phyloP scores from a whole-genome alignment of 53 echinoderm and acorn worm species.

The Paelopatides confundens region DNA sequence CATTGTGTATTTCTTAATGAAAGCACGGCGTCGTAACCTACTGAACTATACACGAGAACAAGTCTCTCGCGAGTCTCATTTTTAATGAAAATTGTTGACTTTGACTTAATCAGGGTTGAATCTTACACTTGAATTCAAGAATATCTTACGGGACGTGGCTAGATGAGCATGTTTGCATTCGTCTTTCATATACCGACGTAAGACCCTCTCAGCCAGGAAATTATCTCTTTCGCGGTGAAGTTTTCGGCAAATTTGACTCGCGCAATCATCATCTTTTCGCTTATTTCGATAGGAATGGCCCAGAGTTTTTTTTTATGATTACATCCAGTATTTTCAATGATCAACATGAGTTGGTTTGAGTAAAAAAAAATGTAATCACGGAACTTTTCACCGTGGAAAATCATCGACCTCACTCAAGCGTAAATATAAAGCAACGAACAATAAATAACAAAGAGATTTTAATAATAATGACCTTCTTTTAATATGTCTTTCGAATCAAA shows the following conservation, averaged over 20 bases:
- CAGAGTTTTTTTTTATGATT: background rate
- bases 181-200: slow-evolving; percentile 22
- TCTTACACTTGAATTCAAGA: slow-evolving; percentile 35
- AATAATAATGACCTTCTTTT: background rate
- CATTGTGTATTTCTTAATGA: too few relatives aligned
- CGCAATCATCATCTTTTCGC: background rate
- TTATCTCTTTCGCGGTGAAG: slow-evolving; percentile 37
- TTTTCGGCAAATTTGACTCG: slow-evolving; percentile 39
- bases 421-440: too few relatives aligned
- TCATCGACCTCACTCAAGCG: background rate
- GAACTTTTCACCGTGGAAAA: background rate
- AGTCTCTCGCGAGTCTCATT: background rate
- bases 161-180: slow-evolving; percentile 17
- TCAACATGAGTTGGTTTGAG: background rate
- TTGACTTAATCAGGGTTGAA: slow-evolving; percentile 27
- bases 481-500: background rate
- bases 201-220: slow-evolving; percentile 25
- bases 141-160: slow-evolving; percentile 22
- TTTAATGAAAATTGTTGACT: slow-evolving; percentile 41
- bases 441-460: background rate
- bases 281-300: background rate
- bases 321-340: background rate
- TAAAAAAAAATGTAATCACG: background rate
- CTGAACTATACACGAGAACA: background rate
- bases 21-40: too few relatives aligned